Base-by-base conservation (phyloP, 92 coral and sea anemone species). In the Siderastrea siderea region DNA sequence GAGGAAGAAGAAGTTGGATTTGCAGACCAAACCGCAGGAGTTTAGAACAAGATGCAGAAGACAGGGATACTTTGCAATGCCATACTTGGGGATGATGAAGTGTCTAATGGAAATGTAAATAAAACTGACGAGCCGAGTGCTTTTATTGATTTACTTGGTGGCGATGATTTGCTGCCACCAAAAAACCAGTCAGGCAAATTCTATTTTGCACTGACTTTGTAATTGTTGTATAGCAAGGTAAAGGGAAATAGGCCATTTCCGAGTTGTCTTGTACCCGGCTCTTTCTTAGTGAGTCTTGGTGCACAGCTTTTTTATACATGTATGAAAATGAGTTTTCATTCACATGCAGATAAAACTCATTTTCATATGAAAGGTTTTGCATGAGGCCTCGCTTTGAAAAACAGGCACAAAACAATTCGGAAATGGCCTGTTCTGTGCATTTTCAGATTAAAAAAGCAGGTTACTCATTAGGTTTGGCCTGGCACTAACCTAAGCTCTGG, bases 71-170 rank as follows among this genome's bases (percentile, higher is more conserved):
- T 61, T 61, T 61, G 66, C 66, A 61, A 61, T 14, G 66, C 66
- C 16, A 15, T 95, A 53, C 75, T 95, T 53, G 98, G 96, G 14
- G 93, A 87, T 14, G 84, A 82, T 38, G 88, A 79, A 50, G 87
- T 17, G 67, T 65, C 59, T 8, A 78, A 76, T 80, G 84, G 68
- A 26, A 61, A 47, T 60, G 63, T 70, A 45, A 76, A 83, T 71
- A 12, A 77, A 16, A 83, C 10, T 74, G 86, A 75, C 10, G 87
- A 85, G n/a, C 83, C 86, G 48, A 74, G 96, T 74, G 76, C 96
- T 2, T 85, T 84, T 45, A 77, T 95, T 84, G 98, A 95, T 68
- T 87, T 95, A 49, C 87, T 95, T 1, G 98, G 96, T 11, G 90
- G 90, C 2, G 96, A 86, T 59, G 96, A 93, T 59, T 71, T 85